These are phyloP conservation scores for Dorcus hopei DNA, from an alignment of 2,888 invertebrate species.

Conservation along the genomic window DNA sequence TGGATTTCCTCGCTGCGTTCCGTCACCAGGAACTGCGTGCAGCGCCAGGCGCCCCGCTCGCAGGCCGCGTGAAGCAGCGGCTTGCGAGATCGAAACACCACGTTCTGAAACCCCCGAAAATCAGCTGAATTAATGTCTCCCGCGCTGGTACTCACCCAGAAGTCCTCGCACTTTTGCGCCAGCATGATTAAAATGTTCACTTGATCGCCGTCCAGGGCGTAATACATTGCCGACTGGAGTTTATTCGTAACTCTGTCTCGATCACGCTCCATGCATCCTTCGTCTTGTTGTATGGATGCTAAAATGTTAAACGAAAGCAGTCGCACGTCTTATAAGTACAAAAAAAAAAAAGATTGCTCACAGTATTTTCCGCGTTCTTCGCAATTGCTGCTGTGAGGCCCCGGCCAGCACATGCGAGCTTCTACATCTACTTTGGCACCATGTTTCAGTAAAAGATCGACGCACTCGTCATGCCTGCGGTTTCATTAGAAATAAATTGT, in stretches of 20 bases:
- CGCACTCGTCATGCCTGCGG: conserved; percentile 61
- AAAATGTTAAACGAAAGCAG: neutral
- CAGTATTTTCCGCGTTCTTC: conserved; percentile 66
- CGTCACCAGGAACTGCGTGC: conserved; percentile 64
- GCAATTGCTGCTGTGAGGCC: conserved; percentile 67
- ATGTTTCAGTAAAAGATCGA: conserved; percentile 64
- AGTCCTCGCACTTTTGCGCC: conserved; percentile 66
- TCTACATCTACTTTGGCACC: conserved; percentile 70
- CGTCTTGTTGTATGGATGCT: conserved; percentile 52
- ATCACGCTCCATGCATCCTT: conserved; percentile 50
- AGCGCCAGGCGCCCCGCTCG: conserved; percentile 69
- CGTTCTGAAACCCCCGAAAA: conserved; percentile 37
- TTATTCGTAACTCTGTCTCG: conserved; percentile 50
- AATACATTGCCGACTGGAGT: conserved; percentile 67
- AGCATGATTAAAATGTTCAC: conserved; percentile 65
- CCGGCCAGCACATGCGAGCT: conserved; percentile 73
- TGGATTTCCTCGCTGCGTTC: conserved; percentile 68
- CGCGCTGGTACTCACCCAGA: conserved; percentile 53
- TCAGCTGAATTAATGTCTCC: neutral
- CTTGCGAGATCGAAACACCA: conserved; percentile 55
- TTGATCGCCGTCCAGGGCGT: conserved; percentile 72
- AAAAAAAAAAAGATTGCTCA: conserved; percentile 31
- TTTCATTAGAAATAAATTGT: neutral
- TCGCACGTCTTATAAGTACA: too few species aligned
- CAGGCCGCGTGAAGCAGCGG: conserved; percentile 68